phyloP scores from a whole-genome alignment of 1,140 invertebrate genomes.

The Acromyrmex heyeri region DNA sequence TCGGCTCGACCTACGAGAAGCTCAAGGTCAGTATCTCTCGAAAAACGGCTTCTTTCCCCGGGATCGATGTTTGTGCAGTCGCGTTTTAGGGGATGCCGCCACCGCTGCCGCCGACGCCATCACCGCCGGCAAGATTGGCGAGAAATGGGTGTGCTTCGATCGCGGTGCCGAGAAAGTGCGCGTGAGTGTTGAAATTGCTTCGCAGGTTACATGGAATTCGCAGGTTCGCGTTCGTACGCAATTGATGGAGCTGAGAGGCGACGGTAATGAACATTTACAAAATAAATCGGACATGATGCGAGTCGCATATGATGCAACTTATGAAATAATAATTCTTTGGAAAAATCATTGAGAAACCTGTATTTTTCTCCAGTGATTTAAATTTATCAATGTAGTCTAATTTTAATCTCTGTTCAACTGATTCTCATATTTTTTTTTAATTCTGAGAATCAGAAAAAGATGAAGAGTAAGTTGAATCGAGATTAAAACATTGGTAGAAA shows the following conservation, averaged over 20 bases:
- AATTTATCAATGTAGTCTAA: too few species aligned
- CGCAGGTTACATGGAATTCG: background rate
- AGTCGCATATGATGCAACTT: too few species aligned
- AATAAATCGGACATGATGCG: background rate
- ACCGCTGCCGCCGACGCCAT: too few species aligned
- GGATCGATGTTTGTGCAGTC: constrained; percentile 64
- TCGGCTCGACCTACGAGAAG: constrained; percentile 94
- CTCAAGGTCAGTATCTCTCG: constrained; percentile 90
- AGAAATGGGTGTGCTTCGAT: constrained; percentile 42
- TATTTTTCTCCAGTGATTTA: too few species aligned
- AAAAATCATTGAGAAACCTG: too few species aligned
- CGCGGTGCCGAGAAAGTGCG: constrained; percentile 45
- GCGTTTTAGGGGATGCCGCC: constrained; percentile 28
- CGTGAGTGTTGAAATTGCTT: background rate
- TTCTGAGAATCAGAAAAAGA: too few species aligned
- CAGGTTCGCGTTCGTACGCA: background rate
- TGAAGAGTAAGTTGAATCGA: too few species aligned
- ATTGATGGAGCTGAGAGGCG: background rate
- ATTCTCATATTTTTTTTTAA: too few species aligned
- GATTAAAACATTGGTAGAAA: too few species aligned
- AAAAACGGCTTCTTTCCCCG: constrained; percentile 7
- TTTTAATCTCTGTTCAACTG: too few species aligned
- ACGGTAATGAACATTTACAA: background rate
- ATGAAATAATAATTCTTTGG: too few species aligned
- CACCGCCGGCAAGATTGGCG: background rate